These are phyloP conservation scores for Maccullochella peelii DNA, from an alignment of 2,113 vertebrate species.

Conservation along the genomic window DNA sequence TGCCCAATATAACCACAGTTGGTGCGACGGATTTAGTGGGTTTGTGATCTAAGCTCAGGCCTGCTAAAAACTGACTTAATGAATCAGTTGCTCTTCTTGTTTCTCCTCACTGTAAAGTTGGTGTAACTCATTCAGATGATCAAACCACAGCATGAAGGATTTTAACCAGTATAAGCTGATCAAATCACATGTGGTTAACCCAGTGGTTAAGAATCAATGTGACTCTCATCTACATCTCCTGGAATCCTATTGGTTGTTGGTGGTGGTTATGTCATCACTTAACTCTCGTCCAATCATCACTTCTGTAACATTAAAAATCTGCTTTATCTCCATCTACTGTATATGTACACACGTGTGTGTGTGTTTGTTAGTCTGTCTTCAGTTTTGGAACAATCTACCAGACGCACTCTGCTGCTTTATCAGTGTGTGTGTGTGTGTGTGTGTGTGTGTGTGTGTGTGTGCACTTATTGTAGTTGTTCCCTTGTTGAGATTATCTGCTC, in stretches of 20 bases:
- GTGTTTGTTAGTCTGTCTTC: neutral
- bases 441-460: neutral
- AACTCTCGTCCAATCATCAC: neutral
- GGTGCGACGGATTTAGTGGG: neutral
- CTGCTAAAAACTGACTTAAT: neutral
- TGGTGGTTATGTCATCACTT: neutral
- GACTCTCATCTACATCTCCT: neutral
- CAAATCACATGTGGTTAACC: slow-evolving; percentile 24
- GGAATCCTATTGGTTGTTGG: neutral
- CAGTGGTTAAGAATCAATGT: slow-evolving; percentile 27
- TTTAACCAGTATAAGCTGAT: slow-evolving; percentile 1
- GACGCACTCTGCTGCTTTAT: slow-evolving; percentile 19
- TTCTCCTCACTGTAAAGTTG: neutral
- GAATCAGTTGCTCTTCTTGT: neutral
- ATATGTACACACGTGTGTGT: neutral
- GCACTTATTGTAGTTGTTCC: neutral
- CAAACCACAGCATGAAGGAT: slow-evolving; percentile 3
- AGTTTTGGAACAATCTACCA: neutral
- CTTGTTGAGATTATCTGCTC: slow-evolving; percentile 21
- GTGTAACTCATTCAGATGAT: neutral
- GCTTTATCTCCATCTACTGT: neutral
- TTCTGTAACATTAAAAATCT: neutral
- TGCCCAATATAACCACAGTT: neutral
- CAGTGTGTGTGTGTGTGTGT: slow-evolving; percentile 15
- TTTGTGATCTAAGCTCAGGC: slow-evolving; percentile 4